Conservation (phyloP, 2,888 invertebrate species). For the Athetis lepigone region DNA sequence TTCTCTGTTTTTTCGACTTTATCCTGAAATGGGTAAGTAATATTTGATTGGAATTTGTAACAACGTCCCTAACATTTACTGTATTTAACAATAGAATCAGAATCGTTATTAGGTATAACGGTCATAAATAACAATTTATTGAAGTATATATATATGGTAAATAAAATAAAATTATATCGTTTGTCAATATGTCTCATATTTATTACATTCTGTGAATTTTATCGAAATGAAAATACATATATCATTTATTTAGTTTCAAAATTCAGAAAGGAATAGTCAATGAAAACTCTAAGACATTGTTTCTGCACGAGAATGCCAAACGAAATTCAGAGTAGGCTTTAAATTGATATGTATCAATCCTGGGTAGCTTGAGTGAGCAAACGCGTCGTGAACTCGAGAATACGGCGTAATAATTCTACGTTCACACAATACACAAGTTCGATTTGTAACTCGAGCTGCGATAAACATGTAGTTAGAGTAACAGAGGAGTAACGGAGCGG, state of each 20-base stretch:
- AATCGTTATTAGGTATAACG: too few species aligned
- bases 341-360: slow-evolving; percentile 63
- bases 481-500: slow-evolving; percentile 61
- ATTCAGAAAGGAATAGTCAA: slow-evolving; percentile 12
- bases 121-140: too few species aligned
- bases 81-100: too few species aligned
- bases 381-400: slow-evolving; percentile 64
- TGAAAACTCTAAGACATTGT: slow-evolving; percentile 5
- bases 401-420: slow-evolving; percentile 69
- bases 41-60: too few species aligned
- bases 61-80: too few species aligned
- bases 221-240: too few species aligned
- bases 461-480: slow-evolving; percentile 74
- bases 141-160: too few species aligned
- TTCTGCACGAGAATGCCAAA: slow-evolving; percentile 35
- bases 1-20: slow-evolving; percentile 5
- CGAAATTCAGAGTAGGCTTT: slow-evolving; percentile 56
- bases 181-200: too few species aligned
- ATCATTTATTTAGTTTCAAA: slow-evolving; percentile 1
- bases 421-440: slow-evolving; percentile 72
- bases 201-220: too few species aligned
- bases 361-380: slow-evolving; percentile 60
- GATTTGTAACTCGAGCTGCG: slow-evolving; percentile 73
- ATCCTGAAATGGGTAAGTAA: too few species aligned
- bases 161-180: too few species aligned